These are phyloP conservation scores for Deroptyus accipitrinus DNA, from an alignment of 2,113 vertebrate species.

Conservation along the genomic window DNA sequence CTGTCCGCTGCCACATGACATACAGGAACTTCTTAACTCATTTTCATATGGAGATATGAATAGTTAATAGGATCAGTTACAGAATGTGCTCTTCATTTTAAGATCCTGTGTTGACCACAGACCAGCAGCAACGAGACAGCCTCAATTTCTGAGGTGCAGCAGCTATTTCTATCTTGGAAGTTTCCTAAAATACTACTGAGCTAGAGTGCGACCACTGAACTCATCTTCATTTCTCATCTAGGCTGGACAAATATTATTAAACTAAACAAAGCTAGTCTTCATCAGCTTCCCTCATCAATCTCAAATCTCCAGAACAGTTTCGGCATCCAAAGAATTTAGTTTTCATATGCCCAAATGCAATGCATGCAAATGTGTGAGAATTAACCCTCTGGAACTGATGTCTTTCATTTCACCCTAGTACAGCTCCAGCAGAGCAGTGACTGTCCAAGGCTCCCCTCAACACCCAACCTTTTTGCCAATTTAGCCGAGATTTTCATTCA, in stretches of 20 bases:
- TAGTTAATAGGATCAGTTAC: neutral
- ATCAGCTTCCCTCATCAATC: neutral
- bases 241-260: neutral
- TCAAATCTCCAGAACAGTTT: neutral
- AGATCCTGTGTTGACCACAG: neutral
- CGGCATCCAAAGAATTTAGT: neutral
- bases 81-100: conserved; percentile 7
- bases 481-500: neutral
- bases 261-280: neutral
- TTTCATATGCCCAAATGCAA: neutral
- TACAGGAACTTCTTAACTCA: neutral
- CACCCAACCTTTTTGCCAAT: neutral
- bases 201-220: neutral
- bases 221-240: neutral
- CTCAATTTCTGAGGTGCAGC: neutral
- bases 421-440: neutral
- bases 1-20: neutral
- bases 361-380: neutral
- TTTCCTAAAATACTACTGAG: conserved; percentile 25
- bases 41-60: neutral
- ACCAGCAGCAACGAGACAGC: neutral
- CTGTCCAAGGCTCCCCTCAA: neutral
- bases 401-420: neutral
- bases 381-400: neutral
- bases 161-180: conserved; percentile 7